phyloP scores from a whole-genome alignment of 2,113 vertebrate species.

The Trinectes maculatus region DNA sequence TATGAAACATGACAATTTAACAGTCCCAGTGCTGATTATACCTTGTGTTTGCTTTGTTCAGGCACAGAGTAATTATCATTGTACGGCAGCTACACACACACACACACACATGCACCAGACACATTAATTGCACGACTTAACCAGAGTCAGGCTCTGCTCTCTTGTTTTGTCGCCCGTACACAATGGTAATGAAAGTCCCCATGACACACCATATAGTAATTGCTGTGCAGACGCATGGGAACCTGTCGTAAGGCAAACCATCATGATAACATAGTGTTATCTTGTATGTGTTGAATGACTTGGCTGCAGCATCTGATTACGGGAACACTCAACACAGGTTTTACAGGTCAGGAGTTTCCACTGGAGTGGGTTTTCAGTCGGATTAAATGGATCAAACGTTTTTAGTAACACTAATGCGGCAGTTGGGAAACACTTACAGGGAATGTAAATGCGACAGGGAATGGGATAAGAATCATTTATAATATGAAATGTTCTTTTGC shows the following conservation, averaged over 20 bases:
- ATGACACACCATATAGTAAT: conserved; percentile 56
- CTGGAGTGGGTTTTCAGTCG: neutral
- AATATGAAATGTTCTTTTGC: conserved; percentile 7
- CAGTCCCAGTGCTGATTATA: conserved; percentile 26
- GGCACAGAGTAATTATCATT: conserved; percentile 50
- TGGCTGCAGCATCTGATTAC: neutral
- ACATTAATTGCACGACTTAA: conserved; percentile 64
- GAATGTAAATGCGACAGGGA: no score
- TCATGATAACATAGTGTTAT: conserved; percentile 24
- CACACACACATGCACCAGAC: conserved; percentile 36
- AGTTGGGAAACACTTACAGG: no score
- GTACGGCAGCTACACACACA: conserved; percentile 41
- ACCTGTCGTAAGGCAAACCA: conserved; percentile 48
- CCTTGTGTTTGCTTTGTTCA: conserved; percentile 5
- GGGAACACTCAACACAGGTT: neutral
- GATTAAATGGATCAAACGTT: neutral
- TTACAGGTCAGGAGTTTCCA: neutral
- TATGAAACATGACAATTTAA: conserved; percentile 20
- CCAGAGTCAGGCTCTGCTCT: conserved; percentile 41
- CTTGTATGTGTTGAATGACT: conserved; percentile 11
- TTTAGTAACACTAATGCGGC: neutral
- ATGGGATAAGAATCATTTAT: neutral
- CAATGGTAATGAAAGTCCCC: conserved; percentile 52
- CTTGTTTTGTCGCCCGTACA: conserved; percentile 29
- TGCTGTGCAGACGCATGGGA: conserved; percentile 37